A percentile compares a stretch with the other conserved stretches of the same genome.
These are phyloP conservation scores for Mirounga angustirostris DNA, from an alignment of 2,113 vertebrate genomes.

Conservation along the genomic window DNA sequence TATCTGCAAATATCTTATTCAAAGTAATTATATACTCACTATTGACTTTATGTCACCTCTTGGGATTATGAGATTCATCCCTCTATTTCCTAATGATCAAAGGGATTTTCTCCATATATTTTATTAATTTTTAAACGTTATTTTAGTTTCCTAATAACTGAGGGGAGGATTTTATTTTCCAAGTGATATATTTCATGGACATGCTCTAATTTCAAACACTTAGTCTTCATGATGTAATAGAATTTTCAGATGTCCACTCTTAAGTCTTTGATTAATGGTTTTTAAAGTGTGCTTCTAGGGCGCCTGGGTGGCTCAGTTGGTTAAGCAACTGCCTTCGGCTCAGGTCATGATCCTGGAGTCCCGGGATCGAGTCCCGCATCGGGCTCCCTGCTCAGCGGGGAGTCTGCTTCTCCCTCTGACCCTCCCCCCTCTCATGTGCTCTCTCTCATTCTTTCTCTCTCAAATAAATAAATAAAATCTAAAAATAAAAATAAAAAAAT, in stretches of 20 bases:
- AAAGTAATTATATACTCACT: background rate
- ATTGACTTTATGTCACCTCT: background rate
- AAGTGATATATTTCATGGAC: background rate
- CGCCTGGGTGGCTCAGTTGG: too few relatives aligned
- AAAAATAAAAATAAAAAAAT: background rate
- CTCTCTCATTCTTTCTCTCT: too few relatives aligned
- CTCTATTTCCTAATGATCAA: conserved; percentile 25
- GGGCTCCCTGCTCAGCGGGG: too few relatives aligned
- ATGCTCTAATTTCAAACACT: background rate
- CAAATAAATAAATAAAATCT: too few relatives aligned
- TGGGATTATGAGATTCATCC: background rate
- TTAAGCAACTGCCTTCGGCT: too few relatives aligned
- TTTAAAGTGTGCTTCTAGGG: conserved; percentile 7
- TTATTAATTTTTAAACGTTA: conserved; percentile 26
- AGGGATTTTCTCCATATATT: background rate
- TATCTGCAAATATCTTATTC: background rate
- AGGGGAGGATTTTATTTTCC: background rate
- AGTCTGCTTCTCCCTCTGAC: too few relatives aligned
- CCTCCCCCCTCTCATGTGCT: too few relatives aligned
- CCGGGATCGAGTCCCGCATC: too few relatives aligned
- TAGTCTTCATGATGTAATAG: background rate
- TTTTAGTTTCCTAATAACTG: background rate
- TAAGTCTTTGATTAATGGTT: background rate
- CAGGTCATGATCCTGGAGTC: too few relatives aligned
- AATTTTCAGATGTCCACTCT: background rate